Evolutionary conservation across 2,797 vertebrate genomes (phyloP), one percentile per base, ranked within the genome.

Genomic region (Avahi laniger): DNA sequence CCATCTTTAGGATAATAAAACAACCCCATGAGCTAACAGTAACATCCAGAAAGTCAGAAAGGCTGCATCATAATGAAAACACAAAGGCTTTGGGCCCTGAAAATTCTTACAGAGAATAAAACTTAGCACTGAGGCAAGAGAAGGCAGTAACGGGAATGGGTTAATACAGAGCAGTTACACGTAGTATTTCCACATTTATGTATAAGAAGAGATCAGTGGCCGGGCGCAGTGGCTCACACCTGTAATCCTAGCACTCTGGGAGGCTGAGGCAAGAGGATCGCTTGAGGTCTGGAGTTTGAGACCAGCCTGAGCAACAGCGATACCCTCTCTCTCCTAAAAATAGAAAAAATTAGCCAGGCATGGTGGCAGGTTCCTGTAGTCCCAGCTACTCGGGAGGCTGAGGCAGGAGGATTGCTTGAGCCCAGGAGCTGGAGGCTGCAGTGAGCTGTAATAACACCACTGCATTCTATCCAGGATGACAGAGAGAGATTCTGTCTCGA

Each of bases 41-140:
- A 52, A 22, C 22, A 89, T n/a, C 61, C 35, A 26, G 46, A 91
- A 73, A 63, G 87, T 46, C 59, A 59, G 28, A 30, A 65, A 14
- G 33, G 46, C 11, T 63, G 10, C 46, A 10, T 6, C 7, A 0
- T 22, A 9, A 28, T 0, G 0, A 35, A 57, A n/a, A 69, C 26
- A 1, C 46, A 24, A 9, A 43, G 69, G 33, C 61, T 79, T 13
- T 83, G 70, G 41, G 84, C 57, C 76, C 41, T 59, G 89, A 33
- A 73, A 89, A 79, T 38, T 84, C 72, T 92, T 72, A 43, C 18
- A 24, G 13, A 69, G 50, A 57, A 61, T 48, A 76, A 59, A 83
- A 41, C 52, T 24, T 63, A 35, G 85, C 5, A 3, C 0, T 26
- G 30, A 78, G 2, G 46, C 11, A n/a, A 7, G 24, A 96, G 59